Evolutionary conservation across 1,140 invertebrate species (phyloP), one percentile per base, ranked within the genome.

Genomic region (Drosophila dunni): DNA sequence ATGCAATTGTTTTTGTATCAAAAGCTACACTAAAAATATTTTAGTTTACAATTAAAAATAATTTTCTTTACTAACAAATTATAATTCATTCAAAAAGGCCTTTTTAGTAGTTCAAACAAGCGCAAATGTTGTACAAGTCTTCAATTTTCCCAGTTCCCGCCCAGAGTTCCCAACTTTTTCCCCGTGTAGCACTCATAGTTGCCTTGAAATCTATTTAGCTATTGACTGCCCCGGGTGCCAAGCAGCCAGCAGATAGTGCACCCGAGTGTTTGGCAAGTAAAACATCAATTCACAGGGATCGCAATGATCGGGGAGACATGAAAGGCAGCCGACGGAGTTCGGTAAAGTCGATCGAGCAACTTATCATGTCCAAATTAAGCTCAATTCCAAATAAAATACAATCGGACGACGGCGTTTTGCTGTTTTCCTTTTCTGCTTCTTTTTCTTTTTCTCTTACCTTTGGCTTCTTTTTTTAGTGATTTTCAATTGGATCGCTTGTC

Each of bases 281-380:
- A 82, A 82, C 75, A 82, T 82, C 79, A 82, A 81, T 81, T 75
- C 58, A 29, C 24, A 29, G 6, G 3, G 45, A 44, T 71, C 54
- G 66, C 38, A 67, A 50, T 34, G 48, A 44, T 64, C 34, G 54
- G 36, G 17, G 9, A 46, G 58, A 57, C 75, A 60, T 67, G 57
- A 86, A 86, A 88, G 83, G 65, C 54, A 9, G 71, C 82, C 78
- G 67, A 80, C 48, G 34, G 29, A 58, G 15, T 78, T 61, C 64
- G 67, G 66, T 64, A 73, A 78, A 78, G 66, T 29, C 40, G 67
- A 9, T 20, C 53, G 45, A 66, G 76, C 83, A 82, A 86, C 83
- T 88, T 86, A 86, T 86, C 83, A 86, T 88, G 83, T 86, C 83
- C 83, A 86, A 86, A 86, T 86, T 86, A 86, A 86, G 83, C 81